Base-by-base conservation (phyloP, 2,797 vertebrate genomes). In the Sternarchorhynchus goeldii region DNA sequence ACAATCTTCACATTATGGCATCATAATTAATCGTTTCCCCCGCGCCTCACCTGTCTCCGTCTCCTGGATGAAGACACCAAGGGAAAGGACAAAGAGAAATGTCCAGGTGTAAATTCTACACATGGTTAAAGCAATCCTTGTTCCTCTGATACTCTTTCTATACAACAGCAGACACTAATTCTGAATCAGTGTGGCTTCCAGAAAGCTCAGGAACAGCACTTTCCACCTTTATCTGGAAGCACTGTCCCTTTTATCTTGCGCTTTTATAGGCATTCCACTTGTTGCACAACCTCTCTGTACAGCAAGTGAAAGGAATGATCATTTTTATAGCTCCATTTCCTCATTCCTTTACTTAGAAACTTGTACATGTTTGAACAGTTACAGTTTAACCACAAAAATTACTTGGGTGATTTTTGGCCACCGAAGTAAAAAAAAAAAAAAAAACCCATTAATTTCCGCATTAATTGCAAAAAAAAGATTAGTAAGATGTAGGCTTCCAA, bases 1-100 rank as follows among this genome's bases (percentile, higher is more conserved):
- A 41, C 39, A 12, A 50, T 12, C 45, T 50, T 50, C 8, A 60
- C 7, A 29, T 29, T 60, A 29, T 25, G 12, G 10, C 20, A 60
- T 60, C 21, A 57, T 20, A 29, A 60, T 29, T 2, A 29, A 4
- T 25, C 58, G 7, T 29, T 10, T 14, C 21, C 8, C 58, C 21
- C 59, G 32, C 2, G 3, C 76, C 89, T 87, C 29, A 93, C 92
- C 89, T 79, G 90, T 78, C 5, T 90, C 82, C 0, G 88, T 64
- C 76, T 75, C 65, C 55, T 31, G 1, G 2, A 86, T 80, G 0
- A 90, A 83, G 65, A 14, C 53, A 12, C 32, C 20, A 73, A 92
- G 75, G 53, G 89, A 65, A 50, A 89, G 7, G n/a, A 80, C 32
- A 73, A 78, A 84, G n/a, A 91, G 36, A 18, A 53, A 78, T n/a